phyloP scores from a whole-genome alignment of 2,797 vertebrate genomes.

The Holocentrus rufus region DNA sequence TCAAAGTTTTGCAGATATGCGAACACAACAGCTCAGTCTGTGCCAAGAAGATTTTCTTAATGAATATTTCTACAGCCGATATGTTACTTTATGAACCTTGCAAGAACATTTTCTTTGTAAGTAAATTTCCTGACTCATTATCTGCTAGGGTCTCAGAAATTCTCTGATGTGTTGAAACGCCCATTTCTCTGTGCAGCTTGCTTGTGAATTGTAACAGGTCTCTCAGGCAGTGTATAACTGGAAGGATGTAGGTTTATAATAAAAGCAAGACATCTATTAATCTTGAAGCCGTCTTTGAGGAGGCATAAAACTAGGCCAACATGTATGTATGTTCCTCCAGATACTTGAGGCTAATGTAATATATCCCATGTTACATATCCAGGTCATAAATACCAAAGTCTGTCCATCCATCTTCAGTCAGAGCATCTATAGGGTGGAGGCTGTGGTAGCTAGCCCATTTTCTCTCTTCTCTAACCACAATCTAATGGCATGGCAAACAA shows the following conservation, averaged over 20 bases:
- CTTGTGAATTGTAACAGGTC: not conserved
- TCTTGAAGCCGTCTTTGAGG: not conserved
- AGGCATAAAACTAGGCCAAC: constrained; percentile 13
- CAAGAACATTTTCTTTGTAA: not conserved
- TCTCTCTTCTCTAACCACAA: constrained; percentile 15
- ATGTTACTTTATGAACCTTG: not conserved
- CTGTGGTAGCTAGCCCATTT: not conserved
- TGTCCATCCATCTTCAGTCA: constrained; percentile 38
- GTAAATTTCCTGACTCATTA: not conserved
- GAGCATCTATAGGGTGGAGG: not conserved
- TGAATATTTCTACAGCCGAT: not conserved
- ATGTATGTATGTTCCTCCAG: constrained; percentile 2
- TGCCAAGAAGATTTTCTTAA: not conserved
- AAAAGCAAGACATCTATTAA: constrained; percentile 11
- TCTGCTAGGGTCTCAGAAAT: not conserved
- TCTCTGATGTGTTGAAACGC: constrained; percentile 1
- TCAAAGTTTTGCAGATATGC: not conserved
- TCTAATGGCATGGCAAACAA: constrained; percentile 69
- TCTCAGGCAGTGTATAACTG: not conserved
- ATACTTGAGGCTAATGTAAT: constrained; percentile 5
- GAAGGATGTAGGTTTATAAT: not conserved
- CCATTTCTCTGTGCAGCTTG: constrained; percentile 2
- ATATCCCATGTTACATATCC: constrained; percentile 4
- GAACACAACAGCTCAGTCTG: constrained; percentile 4
- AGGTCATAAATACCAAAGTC: constrained; percentile 48